Base-by-base conservation (phyloP, 2,113 vertebrate genomes). In the Nettapus auritus region DNA sequence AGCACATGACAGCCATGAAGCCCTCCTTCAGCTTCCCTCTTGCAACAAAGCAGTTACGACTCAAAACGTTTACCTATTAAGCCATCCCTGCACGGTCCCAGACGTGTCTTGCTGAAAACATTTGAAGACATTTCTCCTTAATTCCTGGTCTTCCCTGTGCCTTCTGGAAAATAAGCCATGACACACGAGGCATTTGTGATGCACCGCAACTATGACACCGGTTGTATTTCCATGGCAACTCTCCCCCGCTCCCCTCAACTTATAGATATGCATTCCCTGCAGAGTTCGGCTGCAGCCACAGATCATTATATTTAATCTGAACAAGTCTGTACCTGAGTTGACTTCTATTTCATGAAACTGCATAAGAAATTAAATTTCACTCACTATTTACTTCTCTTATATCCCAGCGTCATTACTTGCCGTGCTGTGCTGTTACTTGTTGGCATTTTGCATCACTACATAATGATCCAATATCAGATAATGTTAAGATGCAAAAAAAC, bases 191-290 rank as follows among this genome's bases (percentile, higher is more conserved):
- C 88, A 75, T 90, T 96, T 67, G 67, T 90, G 87, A 70, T 0
- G 11, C 9, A 8, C 33, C 22, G 79, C 93, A 50, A 68, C 89
- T 75, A 29, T 94, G 91, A 90, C 92, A 93, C 36, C 52, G 70
- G 78, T 53, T 79, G 77, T 3, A 97, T 97, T 96, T 96, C 95
- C 95, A 96, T 95, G 86, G 95, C 78, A 96, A 97, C 96, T 94
- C 82, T 86, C 79, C 89, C 76, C 70, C 0, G 8, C 66, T 82
- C 86, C 46, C 67, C 83, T 22, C 82, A 88, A 40, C 79, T 85
- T 42, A 59, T 28, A 92, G 96, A 93, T 89, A 79, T 3, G 56
- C 88, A 29, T 77, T 96, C 91, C 93, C 26, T 1, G 60, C 83
- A 92, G 93, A 40, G 87, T 25, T 34, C 1, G 50, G 89, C 42